These are phyloP conservation scores for Ia io DNA, from an alignment of 2,113 vertebrate species.

Conservation along the genomic window DNA sequence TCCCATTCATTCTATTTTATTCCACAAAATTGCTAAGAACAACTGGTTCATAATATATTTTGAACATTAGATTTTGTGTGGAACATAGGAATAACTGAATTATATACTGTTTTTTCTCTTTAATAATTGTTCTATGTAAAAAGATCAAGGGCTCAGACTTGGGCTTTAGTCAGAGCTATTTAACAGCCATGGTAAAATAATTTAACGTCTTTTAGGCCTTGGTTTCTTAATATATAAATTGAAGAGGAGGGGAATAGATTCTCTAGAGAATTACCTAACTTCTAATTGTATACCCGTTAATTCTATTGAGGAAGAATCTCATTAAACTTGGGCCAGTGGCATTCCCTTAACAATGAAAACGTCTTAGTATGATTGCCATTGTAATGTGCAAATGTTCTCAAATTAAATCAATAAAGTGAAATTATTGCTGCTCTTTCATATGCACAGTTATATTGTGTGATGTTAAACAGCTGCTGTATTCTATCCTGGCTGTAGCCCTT, in stretches of 20 bases:
- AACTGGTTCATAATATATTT: not conserved
- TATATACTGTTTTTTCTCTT: conserved; percentile 32
- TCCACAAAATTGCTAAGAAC: conserved; percentile 2
- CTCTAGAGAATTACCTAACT: conserved; percentile 24
- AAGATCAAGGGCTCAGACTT: not conserved
- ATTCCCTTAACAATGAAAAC: conserved; percentile 51
- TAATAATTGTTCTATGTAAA: conserved; percentile 35
- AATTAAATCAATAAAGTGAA: conserved; percentile 65
- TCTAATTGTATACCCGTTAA: conserved; percentile 37
- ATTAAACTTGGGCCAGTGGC: conserved; percentile 29
- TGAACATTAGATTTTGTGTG: conserved; percentile 34
- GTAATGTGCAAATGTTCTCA: conserved; percentile 50
- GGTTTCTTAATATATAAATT: conserved; percentile 2
- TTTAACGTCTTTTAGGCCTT: conserved; percentile 22
- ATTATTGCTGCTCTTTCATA: conserved; percentile 37
- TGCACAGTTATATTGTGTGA: conserved; percentile 25
- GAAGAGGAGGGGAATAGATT: not conserved
- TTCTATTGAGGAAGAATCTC: conserved; percentile 42
- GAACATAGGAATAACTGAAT: conserved; percentile 20
- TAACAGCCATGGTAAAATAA: conserved; percentile 10
- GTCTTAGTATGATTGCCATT: conserved; percentile 40
- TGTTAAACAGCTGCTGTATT: conserved; percentile 59
- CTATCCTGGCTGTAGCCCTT: conserved; percentile 14
- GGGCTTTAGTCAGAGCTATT: not conserved
- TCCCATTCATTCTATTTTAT: conserved; percentile 27